Evolutionary conservation across 2,888 invertebrate species (phyloP), one percentile per base, ranked within the genome.

Genomic region (Oscheius sp.): DNA sequence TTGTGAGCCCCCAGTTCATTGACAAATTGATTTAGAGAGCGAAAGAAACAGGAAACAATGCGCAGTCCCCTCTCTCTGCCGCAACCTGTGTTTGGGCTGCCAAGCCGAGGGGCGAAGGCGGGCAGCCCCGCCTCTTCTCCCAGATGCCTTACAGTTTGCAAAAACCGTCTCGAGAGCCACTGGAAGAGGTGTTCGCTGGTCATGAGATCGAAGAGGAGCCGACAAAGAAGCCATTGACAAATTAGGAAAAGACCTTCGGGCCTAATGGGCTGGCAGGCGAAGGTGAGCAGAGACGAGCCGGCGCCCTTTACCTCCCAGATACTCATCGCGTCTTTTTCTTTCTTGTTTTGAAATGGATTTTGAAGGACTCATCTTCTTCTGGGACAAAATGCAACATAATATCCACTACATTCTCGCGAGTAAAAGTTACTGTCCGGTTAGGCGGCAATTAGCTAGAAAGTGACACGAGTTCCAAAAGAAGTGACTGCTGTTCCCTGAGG

Each of bases 1-100:
- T 12, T 16, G 45, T 9, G 45, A 16, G 16, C 9, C 16, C 16
- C 49, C 49, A 18, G 49, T 18, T 21, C 16, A 21, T 5, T 49
- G 49, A 16, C 49, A 49, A 49, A 66, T 66, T 35, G 66, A 66
- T 66, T 52, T 66, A 27, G 52, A 52, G 49, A 29, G 52, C 25
- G 52, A 66, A 66, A 35, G 66, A 52, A 66, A 66, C 66, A 49
- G 66, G 66, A 66, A 66, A 66, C 66, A 66, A 66, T 66, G 66
- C 66, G 66, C 66, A 29, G 66, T 25, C 43, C 41, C 43, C 21
- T 45, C 43, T 43, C 29, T 59, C 25, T 46, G 29, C 66, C 49
- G 66, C 66, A 66, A 66, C 66, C 52, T 66, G 66, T 66, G 66
- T 66, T 66, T 66, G 66, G 66, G 64, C 64, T 64, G 64, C 66